Evolutionary conservation across 2,888 invertebrate genomes (phyloP).

Genomic region (Oligia latruncula): DNA sequence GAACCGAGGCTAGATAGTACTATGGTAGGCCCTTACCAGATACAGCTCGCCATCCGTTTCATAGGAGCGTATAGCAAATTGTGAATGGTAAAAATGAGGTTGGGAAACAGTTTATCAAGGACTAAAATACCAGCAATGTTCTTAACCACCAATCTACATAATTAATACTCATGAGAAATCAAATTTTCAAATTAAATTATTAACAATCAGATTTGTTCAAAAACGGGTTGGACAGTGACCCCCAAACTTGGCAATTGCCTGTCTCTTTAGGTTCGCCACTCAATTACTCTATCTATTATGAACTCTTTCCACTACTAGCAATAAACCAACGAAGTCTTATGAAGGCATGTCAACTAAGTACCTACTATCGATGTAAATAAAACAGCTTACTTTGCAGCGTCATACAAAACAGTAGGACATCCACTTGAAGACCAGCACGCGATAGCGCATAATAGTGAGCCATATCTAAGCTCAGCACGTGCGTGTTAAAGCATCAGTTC

Average conservation of each 20-base stretch:
- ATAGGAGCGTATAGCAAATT: not conserved
- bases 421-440: conserved; percentile 41
- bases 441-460: conserved; percentile 39
- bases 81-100: not conserved
- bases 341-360: not conserved
- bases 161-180: not conserved
- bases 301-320: not conserved
- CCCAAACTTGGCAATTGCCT: too few relatives aligned
- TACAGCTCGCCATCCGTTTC: too few relatives aligned
- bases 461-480: conserved; percentile 12
- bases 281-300: not conserved
- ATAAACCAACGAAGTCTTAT: not conserved
- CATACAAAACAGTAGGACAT: not conserved
- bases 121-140: not conserved
- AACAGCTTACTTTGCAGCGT: conserved; percentile 7
- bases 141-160: not conserved
- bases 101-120: not conserved
- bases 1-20: not conserved
- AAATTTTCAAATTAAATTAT: too few relatives aligned
- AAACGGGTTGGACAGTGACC: too few relatives aligned
- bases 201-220: not conserved
- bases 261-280: too few relatives aligned
- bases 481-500: conserved; percentile 43
- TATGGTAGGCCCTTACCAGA: not conserved
- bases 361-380: not conserved